These are phyloP conservation scores for Papilio elwesi DNA, from an alignment of 2,888 invertebrate species.

Conservation along the genomic window DNA sequence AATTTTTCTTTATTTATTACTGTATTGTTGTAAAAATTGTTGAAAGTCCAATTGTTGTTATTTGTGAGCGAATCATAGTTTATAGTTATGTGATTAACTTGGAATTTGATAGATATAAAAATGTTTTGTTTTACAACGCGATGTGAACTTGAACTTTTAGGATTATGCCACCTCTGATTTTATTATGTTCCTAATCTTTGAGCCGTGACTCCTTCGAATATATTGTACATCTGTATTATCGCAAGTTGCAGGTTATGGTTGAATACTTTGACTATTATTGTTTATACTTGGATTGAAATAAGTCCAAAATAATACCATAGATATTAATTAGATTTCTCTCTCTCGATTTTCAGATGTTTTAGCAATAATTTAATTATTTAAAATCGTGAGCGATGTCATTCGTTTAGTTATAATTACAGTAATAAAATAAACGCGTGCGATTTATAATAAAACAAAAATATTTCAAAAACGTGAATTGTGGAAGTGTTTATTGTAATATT, in stretches of 20 bases:
- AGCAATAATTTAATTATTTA: neutral
- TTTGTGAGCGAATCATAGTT: conserved; percentile 36
- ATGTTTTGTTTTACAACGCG: neutral
- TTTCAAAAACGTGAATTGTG: conserved; percentile 24
- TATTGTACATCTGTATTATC: no score
- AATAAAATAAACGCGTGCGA: conserved; percentile 13
- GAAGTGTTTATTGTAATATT: neutral
- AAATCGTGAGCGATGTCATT: neutral
- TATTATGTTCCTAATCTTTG: neutral
- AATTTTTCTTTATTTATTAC: conserved; percentile 54
- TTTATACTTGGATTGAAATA: neutral
- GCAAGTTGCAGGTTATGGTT: neutral
- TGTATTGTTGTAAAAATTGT: conserved; percentile 55
- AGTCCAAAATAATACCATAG: conserved; percentile 17
- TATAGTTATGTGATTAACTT: conserved; percentile 25
- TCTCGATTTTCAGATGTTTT: neutral
- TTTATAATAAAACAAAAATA: conserved; percentile 29
- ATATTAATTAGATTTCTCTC: conserved; percentile 1
- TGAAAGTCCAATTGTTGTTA: conserved; percentile 47
- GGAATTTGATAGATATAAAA: neutral
- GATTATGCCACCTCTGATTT: neutral
- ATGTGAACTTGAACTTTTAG: neutral
- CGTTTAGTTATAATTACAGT: conserved; percentile 14
- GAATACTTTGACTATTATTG: neutral
- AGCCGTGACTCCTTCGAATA: no score